Evolutionary conservation across 2,113 vertebrate species (phyloP), one percentile per base, ranked within the genome.

Genomic region (Choloepus hoffmanni): DNA sequence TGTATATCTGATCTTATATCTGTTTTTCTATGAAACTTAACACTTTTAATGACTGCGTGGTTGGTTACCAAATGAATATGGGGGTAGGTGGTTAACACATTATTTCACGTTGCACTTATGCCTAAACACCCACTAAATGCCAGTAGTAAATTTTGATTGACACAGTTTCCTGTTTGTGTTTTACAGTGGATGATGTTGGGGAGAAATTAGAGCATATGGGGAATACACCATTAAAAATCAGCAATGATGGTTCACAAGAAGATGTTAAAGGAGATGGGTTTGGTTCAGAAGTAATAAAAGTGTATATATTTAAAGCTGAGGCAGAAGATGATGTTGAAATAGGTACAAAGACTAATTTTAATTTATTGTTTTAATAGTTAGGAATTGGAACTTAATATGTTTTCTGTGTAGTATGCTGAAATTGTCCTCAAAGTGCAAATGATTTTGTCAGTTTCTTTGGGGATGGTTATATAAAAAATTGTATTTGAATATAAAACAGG

Each of bases 241-340:
- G 99, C 98, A 99, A 99, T 0, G 99, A 99, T 97, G 99, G 99
- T 94, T 98, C 99, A 97, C 99, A 99, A 91, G 99, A 99, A 96
- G 99, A 99, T 65, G 99, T 98, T 96, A 99, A 99, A 98, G 99
- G 99, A 97, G 99, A 99, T 21, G 99, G 99, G 8, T 99, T 99
- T 98, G 99, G 99, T 97, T 99, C 99, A 55, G 99, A 99, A 98
- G 99, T 99, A 97, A 99, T 99, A 98, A 99, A 99, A 98, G 99
- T 99, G 94, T 99, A 99, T 98, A 99, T 99, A 98, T 99, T 99
- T 98, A 99, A 99, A 99, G 99, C 99, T 65, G 99, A 99, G 98
- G 99, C 99, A 84, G 99, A 99, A 97, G 99, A 99, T 97, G 99
- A 99, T 98, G 99, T 99, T n/a, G 99, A 99, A 98, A 99, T 99